Evolutionary conservation across 2,113 vertebrate genomes (phyloP), one percentile per base, ranked within the genome.

Genomic region (Anoura caudifer): DNA sequence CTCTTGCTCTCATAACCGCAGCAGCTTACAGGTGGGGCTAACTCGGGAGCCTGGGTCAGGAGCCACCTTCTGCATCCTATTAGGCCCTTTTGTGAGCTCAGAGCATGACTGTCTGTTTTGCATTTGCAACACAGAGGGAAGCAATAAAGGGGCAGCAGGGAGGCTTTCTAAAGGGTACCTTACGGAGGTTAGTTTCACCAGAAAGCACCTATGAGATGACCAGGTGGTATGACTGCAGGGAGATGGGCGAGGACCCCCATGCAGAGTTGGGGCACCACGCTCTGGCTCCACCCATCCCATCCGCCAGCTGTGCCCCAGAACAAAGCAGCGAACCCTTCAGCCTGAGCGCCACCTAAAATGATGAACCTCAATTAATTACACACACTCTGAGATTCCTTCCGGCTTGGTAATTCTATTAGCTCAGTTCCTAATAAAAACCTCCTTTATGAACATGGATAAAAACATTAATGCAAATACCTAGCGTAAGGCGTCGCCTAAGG

Each of bases 51-150:
- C 63, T 15, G 67, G 33, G 22, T 38, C 91, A 77, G 91, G 93
- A 87, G 75, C 70, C 26, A 7, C 80, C 10, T 0, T 38, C 95
- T 96, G 89, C 33, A 87, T 90, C 91, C 59, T 63, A 92, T 96
- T 89, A 97, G 61, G 24, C 13, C 72, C 45, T 4, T 22, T 86
- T 95, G 87, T 69, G 93, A 97, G 38, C 94, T 95, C 4, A 79
- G 81, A 95, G 63, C 82, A 20, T 36, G 93, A 72, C 89, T 82
- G 72, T 82, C 77, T 97, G 20, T 94, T 96, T 82, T 73, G 24
- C 77, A 95, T 90, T 96, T 97, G 52, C 38, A 73, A 72, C 59
- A 96, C 45, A 85, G 84, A 54, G 33, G 56, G 67, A 91, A 94
- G 75, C 67, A 92, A 36, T 59, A 70, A 70, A 43, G 82, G 82